These are phyloP conservation scores for Corvus cornix DNA, from an alignment of 2,113 vertebrate species.

Conservation along the genomic window DNA sequence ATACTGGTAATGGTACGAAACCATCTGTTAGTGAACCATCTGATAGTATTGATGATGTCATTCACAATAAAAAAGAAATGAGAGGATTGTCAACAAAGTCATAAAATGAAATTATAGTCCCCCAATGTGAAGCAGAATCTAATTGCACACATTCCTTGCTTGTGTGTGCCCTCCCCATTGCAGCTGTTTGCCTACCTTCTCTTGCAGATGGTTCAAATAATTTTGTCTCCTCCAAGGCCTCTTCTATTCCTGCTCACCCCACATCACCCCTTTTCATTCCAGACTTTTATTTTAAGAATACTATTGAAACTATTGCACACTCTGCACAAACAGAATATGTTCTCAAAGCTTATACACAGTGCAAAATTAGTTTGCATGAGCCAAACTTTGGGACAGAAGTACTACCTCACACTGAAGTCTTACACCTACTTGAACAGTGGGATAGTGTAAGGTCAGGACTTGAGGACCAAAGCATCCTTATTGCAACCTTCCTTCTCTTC, in stretches of 20 bases:
- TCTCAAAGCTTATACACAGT: not conserved
- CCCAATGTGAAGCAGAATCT: not conserved
- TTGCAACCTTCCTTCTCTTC: not conserved
- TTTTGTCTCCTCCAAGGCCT: not conserved
- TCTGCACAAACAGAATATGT: not conserved
- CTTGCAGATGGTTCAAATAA: not conserved
- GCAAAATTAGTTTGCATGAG: not conserved
- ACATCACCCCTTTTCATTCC: not conserved
- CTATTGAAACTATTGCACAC: not conserved
- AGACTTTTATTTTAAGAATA: not conserved
- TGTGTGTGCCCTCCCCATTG: not conserved
- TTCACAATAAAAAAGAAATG: constrained; percentile 7
- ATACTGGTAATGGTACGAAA: not conserved
- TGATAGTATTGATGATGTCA: not conserved
- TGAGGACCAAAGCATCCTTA: not conserved
- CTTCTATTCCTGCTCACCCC: not conserved
- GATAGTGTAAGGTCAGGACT: not conserved
- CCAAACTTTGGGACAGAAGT: not conserved
- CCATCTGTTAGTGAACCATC: not conserved
- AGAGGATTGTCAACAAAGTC: not conserved
- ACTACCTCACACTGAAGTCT: not conserved
- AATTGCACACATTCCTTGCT: not conserved
- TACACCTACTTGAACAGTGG: not conserved
- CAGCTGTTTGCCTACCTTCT: not conserved
- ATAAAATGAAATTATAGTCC: not conserved